phyloP scores from a whole-genome alignment of 2,113 vertebrate species.

The Podarcis cretensis region DNA sequence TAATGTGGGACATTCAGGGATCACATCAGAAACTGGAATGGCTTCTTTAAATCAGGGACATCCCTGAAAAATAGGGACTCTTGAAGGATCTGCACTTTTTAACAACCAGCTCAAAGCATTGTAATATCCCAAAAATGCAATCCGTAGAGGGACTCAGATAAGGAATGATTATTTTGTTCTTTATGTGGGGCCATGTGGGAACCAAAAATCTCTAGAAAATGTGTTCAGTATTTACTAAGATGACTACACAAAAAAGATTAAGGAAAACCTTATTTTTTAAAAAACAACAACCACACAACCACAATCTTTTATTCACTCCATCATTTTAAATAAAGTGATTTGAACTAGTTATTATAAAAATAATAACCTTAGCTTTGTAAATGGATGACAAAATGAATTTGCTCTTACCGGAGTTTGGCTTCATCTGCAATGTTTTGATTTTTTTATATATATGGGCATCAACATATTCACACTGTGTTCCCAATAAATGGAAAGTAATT shows the following conservation, averaged over 20 bases:
- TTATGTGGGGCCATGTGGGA: slow-evolving; percentile 18
- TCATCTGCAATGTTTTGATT: not conserved
- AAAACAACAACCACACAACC: too few species aligned
- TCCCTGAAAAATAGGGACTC: too few species aligned
- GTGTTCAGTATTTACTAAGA: slow-evolving; percentile 17
- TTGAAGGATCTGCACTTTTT: not conserved
- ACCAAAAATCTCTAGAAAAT: not conserved
- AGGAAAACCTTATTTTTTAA: not conserved
- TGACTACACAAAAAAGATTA: not conserved
- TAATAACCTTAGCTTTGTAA: slow-evolving; percentile 13
- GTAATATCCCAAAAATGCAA: not conserved
- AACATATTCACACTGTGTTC: slow-evolving; percentile 12
- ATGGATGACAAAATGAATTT: slow-evolving; percentile 14
- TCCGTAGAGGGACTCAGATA: rapidly evolving
- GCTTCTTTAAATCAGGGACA: too few species aligned
- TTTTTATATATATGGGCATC: not conserved
- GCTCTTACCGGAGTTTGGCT: slow-evolving; percentile 8
- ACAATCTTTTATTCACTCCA: slow-evolving; percentile 19
- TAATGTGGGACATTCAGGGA: too few species aligned
- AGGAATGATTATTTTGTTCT: rapidly evolving
- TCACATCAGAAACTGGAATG: too few species aligned
- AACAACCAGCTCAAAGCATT: not conserved
- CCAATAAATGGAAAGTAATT: slow-evolving; percentile 26
- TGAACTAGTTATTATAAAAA: slow-evolving; percentile 19
- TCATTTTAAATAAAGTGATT: slow-evolving; percentile 13